Percentiles rank a stretch among this genome's conserved stretches.
phyloP scores from a whole-genome alignment of 2,113 vertebrate species.

The Tragelaphus buxtoni region DNA sequence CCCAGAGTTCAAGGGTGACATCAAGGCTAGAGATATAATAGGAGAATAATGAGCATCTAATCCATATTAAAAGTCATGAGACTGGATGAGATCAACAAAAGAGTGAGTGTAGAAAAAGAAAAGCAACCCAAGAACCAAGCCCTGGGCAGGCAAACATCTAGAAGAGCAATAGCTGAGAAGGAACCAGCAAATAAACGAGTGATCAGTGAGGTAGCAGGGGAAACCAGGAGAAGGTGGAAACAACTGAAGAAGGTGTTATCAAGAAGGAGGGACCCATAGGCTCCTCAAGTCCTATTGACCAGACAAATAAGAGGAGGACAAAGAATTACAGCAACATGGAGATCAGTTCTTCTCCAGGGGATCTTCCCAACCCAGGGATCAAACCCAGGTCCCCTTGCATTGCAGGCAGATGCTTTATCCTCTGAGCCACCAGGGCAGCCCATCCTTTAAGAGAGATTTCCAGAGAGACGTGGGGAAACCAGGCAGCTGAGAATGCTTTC shows the following conservation, averaged over 20 bases:
- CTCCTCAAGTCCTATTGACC: neutral
- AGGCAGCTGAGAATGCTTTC: neutral
- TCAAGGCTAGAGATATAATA: neutral
- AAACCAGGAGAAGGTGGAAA: neutral
- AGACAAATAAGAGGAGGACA: neutral
- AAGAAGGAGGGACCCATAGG: neutral
- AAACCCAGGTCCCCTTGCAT: too few relatives aligned
- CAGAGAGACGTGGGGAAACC: neutral
- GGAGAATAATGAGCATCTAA: neutral
- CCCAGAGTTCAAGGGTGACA: neutral
- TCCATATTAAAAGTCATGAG: neutral
- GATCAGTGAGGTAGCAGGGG: rapidly evolving
- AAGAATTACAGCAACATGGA: neutral
- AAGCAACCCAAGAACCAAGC: neutral
- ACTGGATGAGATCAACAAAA: neutral
- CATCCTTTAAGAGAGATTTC: neutral
- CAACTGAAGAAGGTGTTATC: neutral
- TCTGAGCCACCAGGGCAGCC: too few relatives aligned
- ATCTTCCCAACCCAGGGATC: too few relatives aligned
- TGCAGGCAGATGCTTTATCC: too few relatives aligned
- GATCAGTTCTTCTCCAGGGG: neutral
- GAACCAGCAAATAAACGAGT: neutral
- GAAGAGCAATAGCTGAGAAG: neutral
- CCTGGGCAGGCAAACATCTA: neutral
- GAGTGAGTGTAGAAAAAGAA: neutral